Evolutionary conservation across 1,140 invertebrate species (phyloP).

Genomic region (Physella acuta): DNA sequence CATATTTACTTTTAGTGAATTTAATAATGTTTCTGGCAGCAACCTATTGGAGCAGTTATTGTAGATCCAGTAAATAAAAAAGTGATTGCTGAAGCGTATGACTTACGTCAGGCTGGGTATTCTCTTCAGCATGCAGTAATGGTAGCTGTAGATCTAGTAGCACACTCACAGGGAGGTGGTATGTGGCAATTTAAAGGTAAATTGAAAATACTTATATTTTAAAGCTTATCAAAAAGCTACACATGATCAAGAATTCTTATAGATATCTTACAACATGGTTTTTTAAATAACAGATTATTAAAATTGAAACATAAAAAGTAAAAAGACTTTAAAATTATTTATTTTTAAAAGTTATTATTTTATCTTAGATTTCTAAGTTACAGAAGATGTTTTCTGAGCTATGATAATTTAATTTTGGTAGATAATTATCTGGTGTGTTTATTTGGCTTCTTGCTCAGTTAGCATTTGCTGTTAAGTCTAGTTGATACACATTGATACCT

Average conservation of each 20-base stretch:
- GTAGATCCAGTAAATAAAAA: slow-evolving; percentile 50
- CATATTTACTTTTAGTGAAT: no score
- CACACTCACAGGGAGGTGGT: slow-evolving; percentile 78
- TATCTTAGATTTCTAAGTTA: no score
- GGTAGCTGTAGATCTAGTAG: slow-evolving; percentile 82
- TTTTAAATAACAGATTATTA: not conserved
- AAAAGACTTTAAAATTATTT: no score
- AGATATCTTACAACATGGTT: not conserved
- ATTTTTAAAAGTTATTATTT: no score
- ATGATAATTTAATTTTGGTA: no score
- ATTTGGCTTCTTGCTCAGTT: no score
- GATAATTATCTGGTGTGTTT: no score
- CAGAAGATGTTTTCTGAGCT: no score
- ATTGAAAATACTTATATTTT: slow-evolving; percentile 77
- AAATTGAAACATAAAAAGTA: not conserved
- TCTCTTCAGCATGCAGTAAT: slow-evolving; percentile 83
- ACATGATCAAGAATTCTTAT: slow-evolving; percentile 66
- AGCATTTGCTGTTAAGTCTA: no score
- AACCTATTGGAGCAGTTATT: slow-evolving; percentile 46
- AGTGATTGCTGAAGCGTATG: slow-evolving; percentile 67
- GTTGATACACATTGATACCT: no score
- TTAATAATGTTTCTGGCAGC: no score
- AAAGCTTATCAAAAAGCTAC: slow-evolving; percentile 82
- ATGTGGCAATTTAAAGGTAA: slow-evolving; percentile 64
- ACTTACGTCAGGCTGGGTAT: slow-evolving; percentile 65